Conservation (phyloP, 2,797 vertebrate species). For the Onychomys leucogaster region DNA sequence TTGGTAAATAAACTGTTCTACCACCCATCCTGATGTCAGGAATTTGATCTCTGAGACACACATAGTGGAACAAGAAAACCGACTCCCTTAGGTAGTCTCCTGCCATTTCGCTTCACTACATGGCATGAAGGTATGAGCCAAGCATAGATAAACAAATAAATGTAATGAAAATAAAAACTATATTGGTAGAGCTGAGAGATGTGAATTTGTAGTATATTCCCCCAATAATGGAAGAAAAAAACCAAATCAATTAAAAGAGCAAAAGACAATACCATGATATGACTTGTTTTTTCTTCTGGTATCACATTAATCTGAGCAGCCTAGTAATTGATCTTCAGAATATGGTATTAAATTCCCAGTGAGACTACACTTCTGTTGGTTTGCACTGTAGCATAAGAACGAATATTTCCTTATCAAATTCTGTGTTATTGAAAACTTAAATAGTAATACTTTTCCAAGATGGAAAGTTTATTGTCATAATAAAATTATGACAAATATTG, state of each 20-base stretch:
- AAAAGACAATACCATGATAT: neutral
- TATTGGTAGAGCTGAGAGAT: neutral
- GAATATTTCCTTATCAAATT: neutral
- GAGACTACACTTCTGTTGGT: neutral
- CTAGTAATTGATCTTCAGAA: neutral
- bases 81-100: rapidly evolving
- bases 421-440: neutral
- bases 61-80: neutral
- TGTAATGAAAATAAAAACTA: neutral
- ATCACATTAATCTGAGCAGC: neutral
- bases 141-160: neutral
- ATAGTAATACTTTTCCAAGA: neutral
- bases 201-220: neutral
- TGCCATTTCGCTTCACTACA: too few species aligned
- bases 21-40: too few species aligned
- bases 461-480: neutral
- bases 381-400: neutral
- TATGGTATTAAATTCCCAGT: neutral
- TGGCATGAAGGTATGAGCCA: too few species aligned
- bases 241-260: neutral
- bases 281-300: neutral
- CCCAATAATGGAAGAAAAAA: too few species aligned
- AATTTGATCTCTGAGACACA: neutral
- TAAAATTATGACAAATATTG: neutral
- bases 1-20: neutral